Conservation (phyloP, 1,140 invertebrate species). For the Drosophila varians region DNA sequence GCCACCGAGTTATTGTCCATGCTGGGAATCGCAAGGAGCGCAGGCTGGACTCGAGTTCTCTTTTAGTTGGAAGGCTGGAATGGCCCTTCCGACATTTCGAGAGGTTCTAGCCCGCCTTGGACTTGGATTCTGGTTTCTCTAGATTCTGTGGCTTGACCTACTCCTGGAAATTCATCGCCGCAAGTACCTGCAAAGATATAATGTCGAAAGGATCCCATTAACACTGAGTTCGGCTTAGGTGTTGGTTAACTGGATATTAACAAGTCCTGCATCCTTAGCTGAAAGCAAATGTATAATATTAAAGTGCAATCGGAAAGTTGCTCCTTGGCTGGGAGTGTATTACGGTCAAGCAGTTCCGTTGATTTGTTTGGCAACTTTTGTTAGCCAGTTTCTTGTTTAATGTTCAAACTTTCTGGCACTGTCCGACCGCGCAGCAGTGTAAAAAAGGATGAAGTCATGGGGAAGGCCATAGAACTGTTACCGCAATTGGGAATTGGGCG, state of each 20-base stretch:
- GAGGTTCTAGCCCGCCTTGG: too few species aligned
- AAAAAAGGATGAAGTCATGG: background rate
- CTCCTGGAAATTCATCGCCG: background rate
- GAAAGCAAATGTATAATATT: too few species aligned
- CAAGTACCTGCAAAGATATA: background rate
- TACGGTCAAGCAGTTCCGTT: background rate
- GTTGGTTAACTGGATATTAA: too few species aligned
- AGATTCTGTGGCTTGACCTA: background rate
- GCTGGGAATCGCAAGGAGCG: background rate
- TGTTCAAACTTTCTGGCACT: slow-evolving; percentile 17
- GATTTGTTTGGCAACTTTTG: slow-evolving; percentile 12
- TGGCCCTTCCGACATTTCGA: background rate
- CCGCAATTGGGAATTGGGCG: slow-evolving; percentile 4
- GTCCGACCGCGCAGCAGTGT: background rate
- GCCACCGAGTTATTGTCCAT: slow-evolving; percentile 50
- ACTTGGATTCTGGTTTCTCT: background rate
- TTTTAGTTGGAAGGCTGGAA: background rate
- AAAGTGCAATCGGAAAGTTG: slow-evolving; percentile 2
- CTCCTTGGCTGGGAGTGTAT: background rate
- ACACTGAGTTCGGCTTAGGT: too few species aligned
- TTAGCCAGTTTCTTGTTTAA: slow-evolving; percentile 2
- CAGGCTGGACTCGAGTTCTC: too few species aligned
- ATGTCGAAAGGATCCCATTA: background rate
- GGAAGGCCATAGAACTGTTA: background rate
- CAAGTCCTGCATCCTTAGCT: too few species aligned